Base-by-base conservation (phyloP, 2,888 invertebrate species). In the Limnephilus auricula region DNA sequence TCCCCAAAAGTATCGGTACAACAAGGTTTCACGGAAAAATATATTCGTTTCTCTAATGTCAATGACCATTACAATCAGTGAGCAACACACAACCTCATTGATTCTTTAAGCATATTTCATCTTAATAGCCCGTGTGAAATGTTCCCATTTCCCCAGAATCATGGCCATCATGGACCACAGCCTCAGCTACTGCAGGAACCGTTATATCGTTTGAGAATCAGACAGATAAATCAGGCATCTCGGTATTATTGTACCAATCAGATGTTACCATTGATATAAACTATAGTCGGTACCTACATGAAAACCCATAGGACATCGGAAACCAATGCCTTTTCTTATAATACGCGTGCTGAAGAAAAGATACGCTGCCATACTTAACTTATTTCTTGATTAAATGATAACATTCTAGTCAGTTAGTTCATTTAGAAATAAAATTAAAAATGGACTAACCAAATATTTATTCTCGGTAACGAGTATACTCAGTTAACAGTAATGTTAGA, bases 91-190 rank as follows among this genome's bases (percentile, higher is more conserved):
- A 65, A n/a, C 65, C 65, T 65, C 65, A 6, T 25, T 65, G 65
- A n/a, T 65, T 25, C 65, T 65, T 25, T 65, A n/a, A 65, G 2
- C 65, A n/a, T 65, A 65, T 65, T 65, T 65, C 65, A 65, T 65
- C 90, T 86, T 84, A 90, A 90, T 90, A 90, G 83, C 82, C 89
- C 90, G 90, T 90, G 90, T 90, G 90, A 90, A 90, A 86, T 90
- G 84, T 80, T 90, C 80, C 84, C 84, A 86, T 90, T 90, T 90
- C 37, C 37, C 84, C 84, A 40, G 34, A 84, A 37, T 37, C 84
- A 37, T n/a, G 84, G 84, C 37, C 34, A 84, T 34, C 84, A 34
- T 37, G 32, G 37, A 18, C 84, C 80, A 32, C 80, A 80, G 31
- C 84, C 32, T 37, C 32, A 65, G 65, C 86, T 86, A 50, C 30